Conservation (phyloP, 2,888 invertebrate species). For the Perdita meconis region DNA sequence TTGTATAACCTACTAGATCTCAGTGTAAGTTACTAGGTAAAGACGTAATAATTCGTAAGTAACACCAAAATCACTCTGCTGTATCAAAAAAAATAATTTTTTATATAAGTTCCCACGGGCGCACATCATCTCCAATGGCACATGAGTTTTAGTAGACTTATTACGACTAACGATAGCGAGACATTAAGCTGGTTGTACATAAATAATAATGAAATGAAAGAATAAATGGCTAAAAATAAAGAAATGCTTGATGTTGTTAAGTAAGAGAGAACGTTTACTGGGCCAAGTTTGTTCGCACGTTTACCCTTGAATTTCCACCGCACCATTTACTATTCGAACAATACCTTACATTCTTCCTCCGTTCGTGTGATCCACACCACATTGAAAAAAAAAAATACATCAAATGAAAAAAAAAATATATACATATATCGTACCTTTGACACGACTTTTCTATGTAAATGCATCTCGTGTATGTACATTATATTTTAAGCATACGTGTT, state of each 20-base stretch:
- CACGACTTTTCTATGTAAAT: conserved; percentile 23
- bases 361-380: conserved; percentile 36
- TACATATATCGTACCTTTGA: neutral
- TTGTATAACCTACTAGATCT: conserved; percentile 83
- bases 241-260: conserved; percentile 80
- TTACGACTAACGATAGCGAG: conserved; percentile 72
- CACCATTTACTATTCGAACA: conserved; percentile 37
- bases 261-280: conserved; percentile 76
- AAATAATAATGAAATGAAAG: conserved; percentile 80
- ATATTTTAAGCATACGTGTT: conserved; percentile 2
- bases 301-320: conserved; percentile 63
- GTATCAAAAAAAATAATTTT: conserved; percentile 82
- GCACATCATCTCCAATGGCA: conserved; percentile 83
- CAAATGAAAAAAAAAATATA: conserved; percentile 1
- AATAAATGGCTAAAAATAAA: conserved; percentile 80
- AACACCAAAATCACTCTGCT: conserved; percentile 83
- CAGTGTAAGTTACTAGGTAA: conserved; percentile 80
- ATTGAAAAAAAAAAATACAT: neutral
- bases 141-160: conserved; percentile 78
- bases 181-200: conserved; percentile 80
- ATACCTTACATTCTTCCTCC: conserved; percentile 47
- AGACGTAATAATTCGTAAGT: conserved; percentile 78
- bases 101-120: conserved; percentile 82
- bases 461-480: neutral
- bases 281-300: conserved; percentile 62